Evolutionary conservation across 2,888 invertebrate genomes (phyloP).

Genomic region (Lamellibrachia satsuma): DNA sequence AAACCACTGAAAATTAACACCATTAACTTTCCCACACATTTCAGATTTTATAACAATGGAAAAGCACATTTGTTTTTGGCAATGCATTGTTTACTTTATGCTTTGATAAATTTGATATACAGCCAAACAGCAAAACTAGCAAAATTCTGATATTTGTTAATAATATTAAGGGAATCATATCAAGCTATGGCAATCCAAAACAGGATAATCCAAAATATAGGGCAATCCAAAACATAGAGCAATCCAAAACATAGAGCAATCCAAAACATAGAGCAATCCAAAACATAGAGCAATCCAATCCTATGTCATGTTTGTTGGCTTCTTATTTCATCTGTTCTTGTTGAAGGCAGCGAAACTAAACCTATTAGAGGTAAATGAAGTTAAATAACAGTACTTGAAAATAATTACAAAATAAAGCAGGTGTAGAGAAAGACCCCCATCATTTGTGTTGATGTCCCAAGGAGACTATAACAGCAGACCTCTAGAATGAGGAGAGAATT

Average conservation of each 20-base stretch:
- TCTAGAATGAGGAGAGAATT: not conserved
- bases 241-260: too few relatives aligned
- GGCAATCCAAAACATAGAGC: too few relatives aligned
- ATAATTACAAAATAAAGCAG: not conserved
- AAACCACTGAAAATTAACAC: not conserved
- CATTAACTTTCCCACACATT: not conserved
- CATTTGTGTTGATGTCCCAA: not conserved
- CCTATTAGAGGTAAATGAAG: not conserved
- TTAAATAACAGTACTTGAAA: not conserved
- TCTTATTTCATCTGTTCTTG: not conserved
- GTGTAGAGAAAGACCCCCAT: not conserved
- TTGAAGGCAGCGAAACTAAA: not conserved
- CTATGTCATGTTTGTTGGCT: not conserved
- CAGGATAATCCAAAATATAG: too few relatives aligned
- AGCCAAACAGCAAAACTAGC: too few relatives aligned
- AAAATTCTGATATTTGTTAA: too few relatives aligned
- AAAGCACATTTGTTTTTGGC: too few relatives aligned
- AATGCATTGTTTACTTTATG: too few relatives aligned
- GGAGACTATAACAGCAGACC: not conserved
- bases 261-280: too few relatives aligned
- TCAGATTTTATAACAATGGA: not conserved
- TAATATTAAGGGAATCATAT: too few relatives aligned
- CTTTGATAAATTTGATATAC: too few relatives aligned
- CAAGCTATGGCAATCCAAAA: too few relatives aligned
- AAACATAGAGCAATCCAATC: not conserved